These are phyloP conservation scores for Alaudala cheleensis DNA, from an alignment of 2,113 vertebrate genomes.

Conservation along the genomic window DNA sequence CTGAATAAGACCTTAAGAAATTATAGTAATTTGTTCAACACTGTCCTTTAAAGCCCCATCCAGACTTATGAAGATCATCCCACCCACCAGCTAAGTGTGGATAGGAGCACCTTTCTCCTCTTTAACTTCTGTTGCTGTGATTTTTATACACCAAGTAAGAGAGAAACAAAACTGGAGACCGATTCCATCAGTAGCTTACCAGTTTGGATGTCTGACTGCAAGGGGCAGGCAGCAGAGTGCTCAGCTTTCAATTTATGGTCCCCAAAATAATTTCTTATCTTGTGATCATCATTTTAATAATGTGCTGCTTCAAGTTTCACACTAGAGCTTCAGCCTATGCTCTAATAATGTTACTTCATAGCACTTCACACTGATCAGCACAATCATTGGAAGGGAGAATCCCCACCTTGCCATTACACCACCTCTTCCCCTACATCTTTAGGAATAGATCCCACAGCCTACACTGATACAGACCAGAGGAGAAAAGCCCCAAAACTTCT, in stretches of 20 bases:
- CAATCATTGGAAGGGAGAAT: not conserved
- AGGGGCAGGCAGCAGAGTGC: not conserved
- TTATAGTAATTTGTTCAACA: not conserved
- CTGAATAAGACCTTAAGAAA: not conserved
- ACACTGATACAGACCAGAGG: not conserved
- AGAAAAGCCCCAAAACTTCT: not conserved
- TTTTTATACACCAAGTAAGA: not conserved
- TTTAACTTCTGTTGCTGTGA: not conserved
- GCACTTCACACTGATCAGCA: not conserved
- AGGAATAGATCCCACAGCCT: not conserved
- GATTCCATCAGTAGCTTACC: not conserved
- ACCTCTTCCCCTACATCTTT: not conserved
- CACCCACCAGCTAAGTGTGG: not conserved
- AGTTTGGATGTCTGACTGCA: not conserved
- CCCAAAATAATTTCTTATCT: not conserved
- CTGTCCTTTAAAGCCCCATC: not conserved
- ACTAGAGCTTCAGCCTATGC: not conserved
- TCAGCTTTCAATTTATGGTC: not conserved
- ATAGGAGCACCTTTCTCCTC: not conserved
- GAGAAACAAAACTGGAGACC: not conserved
- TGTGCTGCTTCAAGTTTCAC: not conserved
- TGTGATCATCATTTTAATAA: not conserved
- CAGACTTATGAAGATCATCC: not conserved
- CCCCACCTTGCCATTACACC: not conserved
- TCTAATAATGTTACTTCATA: not conserved